Percentiles rank a stretch among this genome's conserved stretches.
phyloP scores from a whole-genome alignment of 2,797 vertebrate genomes.

The Liasis olivaceus region DNA sequence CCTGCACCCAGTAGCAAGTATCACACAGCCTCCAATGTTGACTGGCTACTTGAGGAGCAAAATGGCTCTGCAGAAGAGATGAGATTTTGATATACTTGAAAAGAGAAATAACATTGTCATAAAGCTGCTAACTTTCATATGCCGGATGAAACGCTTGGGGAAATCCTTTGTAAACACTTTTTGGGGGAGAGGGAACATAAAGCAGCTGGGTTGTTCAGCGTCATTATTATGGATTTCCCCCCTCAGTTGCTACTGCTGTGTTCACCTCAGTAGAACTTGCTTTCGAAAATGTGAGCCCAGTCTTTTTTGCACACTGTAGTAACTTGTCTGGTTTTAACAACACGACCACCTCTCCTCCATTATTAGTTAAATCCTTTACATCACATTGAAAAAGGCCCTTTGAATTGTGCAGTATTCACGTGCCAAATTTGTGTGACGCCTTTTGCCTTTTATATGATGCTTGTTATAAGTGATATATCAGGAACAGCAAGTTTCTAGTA shows the following conservation, averaged over 20 bases:
- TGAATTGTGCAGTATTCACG: slow-evolving; percentile 55
- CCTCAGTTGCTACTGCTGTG: slow-evolving; percentile 44
- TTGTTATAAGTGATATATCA: slow-evolving; percentile 38
- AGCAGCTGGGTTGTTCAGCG: slow-evolving; percentile 64
- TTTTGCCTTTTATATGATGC: slow-evolving; percentile 54
- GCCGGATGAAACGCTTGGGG: slow-evolving; percentile 51
- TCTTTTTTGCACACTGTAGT: slow-evolving; percentile 42
- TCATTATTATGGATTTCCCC: slow-evolving; percentile 3
- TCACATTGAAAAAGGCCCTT: slow-evolving; percentile 53
- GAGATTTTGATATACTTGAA: slow-evolving; percentile 25
- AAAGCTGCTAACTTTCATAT: slow-evolving; percentile 64
- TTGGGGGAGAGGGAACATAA: slow-evolving; percentile 34
- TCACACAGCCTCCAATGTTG: background rate
- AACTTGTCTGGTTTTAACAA: slow-evolving; percentile 19
- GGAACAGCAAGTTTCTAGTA: background rate
- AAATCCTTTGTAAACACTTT: slow-evolving; percentile 49
- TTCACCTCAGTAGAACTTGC: slow-evolving; percentile 36
- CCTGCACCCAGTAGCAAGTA: background rate
- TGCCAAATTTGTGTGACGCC: slow-evolving; percentile 68
- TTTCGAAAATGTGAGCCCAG: slow-evolving; percentile 27
- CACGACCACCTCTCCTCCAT: background rate
- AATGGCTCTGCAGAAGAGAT: slow-evolving; percentile 40
- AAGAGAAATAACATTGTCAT: slow-evolving; percentile 50
- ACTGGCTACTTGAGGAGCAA: slow-evolving; percentile 13
- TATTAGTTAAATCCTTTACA: slow-evolving; percentile 17